phyloP scores from a whole-genome alignment of 2,888 invertebrate species.

The Lottia gigantea region DNA sequence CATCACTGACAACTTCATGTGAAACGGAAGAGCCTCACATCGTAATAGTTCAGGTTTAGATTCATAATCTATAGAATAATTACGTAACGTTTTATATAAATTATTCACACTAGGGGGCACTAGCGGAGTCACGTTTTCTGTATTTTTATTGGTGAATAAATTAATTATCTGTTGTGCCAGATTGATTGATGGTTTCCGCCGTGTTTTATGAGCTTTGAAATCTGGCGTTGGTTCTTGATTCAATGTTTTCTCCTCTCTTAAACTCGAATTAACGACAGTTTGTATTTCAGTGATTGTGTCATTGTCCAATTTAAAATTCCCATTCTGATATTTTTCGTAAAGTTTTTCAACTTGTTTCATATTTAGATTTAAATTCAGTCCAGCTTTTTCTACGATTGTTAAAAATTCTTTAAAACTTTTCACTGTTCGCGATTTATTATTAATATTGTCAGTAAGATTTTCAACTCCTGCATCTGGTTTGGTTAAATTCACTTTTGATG shows the following conservation, averaged over 20 bases:
- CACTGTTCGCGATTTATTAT: conserved; percentile 15
- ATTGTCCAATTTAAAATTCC: neutral
- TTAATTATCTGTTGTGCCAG: conserved; percentile 29
- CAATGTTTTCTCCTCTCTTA: neutral
- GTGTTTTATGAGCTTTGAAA: conserved; percentile 5
- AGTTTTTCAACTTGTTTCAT: conserved; percentile 5
- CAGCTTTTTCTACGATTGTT: neutral
- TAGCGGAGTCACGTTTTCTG: conserved; percentile 9
- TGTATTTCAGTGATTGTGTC: conserved; percentile 12
- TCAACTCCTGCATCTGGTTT: neutral
- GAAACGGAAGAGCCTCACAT: conserved; percentile 84
- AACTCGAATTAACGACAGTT: conserved; percentile 15
- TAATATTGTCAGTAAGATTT: neutral
- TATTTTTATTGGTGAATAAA: conserved; percentile 18
- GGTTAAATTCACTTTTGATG: neutral
- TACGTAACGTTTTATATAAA: conserved; percentile 37
- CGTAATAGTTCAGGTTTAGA: conserved; percentile 73
- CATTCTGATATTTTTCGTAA: conserved; percentile 12
- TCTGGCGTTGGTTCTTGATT: conserved; percentile 12
- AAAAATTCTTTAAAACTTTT: conserved; percentile 2
- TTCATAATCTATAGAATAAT: conserved; percentile 44
- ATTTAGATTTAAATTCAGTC: neutral
- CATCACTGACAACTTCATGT: conserved; percentile 81
- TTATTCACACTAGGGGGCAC: conserved; percentile 32
- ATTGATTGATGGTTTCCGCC: conserved; percentile 8